Conservation (phyloP, 2,888 invertebrate species). For the Cremastinae sp. region DNA sequence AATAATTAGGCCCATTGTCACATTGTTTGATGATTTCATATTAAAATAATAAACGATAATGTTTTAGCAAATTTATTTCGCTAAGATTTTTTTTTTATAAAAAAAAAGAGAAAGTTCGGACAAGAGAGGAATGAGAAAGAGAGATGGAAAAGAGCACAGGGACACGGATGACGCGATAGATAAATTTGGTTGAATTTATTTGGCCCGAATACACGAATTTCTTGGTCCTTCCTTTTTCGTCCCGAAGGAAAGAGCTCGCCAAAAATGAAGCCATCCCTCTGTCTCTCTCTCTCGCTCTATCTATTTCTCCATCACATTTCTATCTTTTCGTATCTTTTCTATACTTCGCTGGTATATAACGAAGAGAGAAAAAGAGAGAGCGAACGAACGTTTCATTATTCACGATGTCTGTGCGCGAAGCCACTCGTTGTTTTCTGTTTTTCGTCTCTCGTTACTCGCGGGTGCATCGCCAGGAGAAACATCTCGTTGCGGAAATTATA, state of each 20-base stretch:
- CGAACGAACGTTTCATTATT: constrained; percentile 51
- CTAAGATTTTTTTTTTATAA: too few species aligned
- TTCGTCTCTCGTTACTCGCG: constrained; percentile 34
- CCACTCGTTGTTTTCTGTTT: constrained; percentile 29
- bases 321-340: constrained; percentile 1
- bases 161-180: constrained; percentile 41
- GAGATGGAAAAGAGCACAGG: background rate
- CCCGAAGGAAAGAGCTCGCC: constrained; percentile 32
- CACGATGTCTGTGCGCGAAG: constrained; percentile 45
- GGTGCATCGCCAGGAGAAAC: constrained; percentile 27
- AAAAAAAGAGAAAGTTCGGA: background rate
- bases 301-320: background rate
- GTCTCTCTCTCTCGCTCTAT: constrained; percentile 15
- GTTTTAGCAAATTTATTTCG: too few species aligned
- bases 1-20: too few species aligned
- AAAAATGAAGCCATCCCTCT: constrained; percentile 27
- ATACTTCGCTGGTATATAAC: constrained; percentile 33
- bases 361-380: background rate
- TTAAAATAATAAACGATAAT: too few species aligned
- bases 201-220: constrained; percentile 38
- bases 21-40: too few species aligned
- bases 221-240: constrained; percentile 24
- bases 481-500: constrained; percentile 53
- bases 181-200: constrained; percentile 56
- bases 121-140: background rate